These are phyloP conservation scores for Regulus satrapa DNA, from an alignment of 2,113 vertebrate genomes.

Conservation along the genomic window DNA sequence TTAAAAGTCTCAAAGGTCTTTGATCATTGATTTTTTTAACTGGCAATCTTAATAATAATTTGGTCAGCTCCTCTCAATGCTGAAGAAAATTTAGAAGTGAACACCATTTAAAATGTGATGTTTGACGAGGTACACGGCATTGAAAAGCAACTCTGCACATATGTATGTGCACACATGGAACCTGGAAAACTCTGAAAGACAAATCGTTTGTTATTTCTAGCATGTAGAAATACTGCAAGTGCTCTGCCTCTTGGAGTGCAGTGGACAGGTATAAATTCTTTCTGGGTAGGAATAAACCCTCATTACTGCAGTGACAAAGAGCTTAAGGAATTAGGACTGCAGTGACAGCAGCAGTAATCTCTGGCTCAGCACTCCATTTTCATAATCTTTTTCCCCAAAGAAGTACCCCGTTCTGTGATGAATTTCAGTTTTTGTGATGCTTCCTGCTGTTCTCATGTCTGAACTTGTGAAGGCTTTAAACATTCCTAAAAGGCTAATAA, in stretches of 20 bases:
- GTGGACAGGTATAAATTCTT: neutral
- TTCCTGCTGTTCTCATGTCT: neutral
- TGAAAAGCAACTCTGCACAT: neutral
- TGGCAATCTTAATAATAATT: too few relatives aligned
- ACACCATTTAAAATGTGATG: neutral
- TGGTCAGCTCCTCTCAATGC: too few relatives aligned
- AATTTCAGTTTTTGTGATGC: neutral
- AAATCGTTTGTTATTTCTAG: neutral
- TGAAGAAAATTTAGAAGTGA: neutral
- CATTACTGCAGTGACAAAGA: neutral
- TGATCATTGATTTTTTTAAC: too few relatives aligned
- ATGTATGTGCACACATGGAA: neutral
- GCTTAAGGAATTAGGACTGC: neutral
- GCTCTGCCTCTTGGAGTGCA: neutral
- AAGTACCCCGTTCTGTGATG: neutral
- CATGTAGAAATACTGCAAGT: neutral
- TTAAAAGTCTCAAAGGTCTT: neutral
- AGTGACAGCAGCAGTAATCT: neutral
- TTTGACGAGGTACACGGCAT: neutral
- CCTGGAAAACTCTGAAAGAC: neutral
- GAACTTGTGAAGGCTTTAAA: neutral
- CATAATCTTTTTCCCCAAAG: neutral
- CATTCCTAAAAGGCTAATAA: neutral
- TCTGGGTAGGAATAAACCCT: neutral
- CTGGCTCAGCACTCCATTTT: neutral